These are phyloP conservation scores for Macrosoma leucophasiata DNA, from an alignment of 2,888 invertebrate genomes.

Conservation along the genomic window DNA sequence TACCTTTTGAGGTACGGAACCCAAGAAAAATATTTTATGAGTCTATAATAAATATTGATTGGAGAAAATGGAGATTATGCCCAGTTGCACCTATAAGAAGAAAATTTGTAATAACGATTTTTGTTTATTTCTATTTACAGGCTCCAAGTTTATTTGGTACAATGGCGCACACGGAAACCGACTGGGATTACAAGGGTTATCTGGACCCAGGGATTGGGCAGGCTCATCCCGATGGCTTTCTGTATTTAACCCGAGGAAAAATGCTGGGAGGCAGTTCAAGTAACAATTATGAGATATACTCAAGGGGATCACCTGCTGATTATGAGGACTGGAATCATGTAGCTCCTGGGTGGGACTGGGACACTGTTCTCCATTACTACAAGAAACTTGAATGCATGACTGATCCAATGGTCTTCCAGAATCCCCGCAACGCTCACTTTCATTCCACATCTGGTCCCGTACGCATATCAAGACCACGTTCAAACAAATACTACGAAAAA, in stretches of 20 bases:
- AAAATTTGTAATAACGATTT: slow-evolving; percentile 13
- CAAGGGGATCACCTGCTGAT: slow-evolving; percentile 35
- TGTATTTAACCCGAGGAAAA: slow-evolving; percentile 34
- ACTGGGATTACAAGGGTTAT: slow-evolving; percentile 33
- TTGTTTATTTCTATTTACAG: slow-evolving; percentile 26
- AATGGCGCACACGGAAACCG: slow-evolving; percentile 30
- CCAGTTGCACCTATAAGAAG: slow-evolving; percentile 5
- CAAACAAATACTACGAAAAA: slow-evolving; percentile 28
- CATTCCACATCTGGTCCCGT: slow-evolving; percentile 36
- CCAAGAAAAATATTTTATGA: too few relatives aligned
- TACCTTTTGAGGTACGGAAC: too few relatives aligned
- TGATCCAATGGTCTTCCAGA: slow-evolving; percentile 28
- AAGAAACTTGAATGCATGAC: slow-evolving; percentile 38
- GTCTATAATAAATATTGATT: neutral
- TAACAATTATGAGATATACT: slow-evolving; percentile 34
- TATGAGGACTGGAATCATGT: slow-evolving; percentile 33
- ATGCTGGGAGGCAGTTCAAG: slow-evolving; percentile 38
- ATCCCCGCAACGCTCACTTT: slow-evolving; percentile 27
- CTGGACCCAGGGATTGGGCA: slow-evolving; percentile 31
- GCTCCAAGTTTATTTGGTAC: slow-evolving; percentile 32
- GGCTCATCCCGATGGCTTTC: slow-evolving; percentile 26
- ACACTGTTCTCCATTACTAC: slow-evolving; percentile 32
- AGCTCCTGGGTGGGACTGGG: slow-evolving; percentile 38
- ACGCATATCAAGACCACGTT: slow-evolving; percentile 31
- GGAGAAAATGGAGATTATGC: neutral